Conservation (phyloP, 2,113 vertebrate species). For the Xiphorhynchus elegans region DNA sequence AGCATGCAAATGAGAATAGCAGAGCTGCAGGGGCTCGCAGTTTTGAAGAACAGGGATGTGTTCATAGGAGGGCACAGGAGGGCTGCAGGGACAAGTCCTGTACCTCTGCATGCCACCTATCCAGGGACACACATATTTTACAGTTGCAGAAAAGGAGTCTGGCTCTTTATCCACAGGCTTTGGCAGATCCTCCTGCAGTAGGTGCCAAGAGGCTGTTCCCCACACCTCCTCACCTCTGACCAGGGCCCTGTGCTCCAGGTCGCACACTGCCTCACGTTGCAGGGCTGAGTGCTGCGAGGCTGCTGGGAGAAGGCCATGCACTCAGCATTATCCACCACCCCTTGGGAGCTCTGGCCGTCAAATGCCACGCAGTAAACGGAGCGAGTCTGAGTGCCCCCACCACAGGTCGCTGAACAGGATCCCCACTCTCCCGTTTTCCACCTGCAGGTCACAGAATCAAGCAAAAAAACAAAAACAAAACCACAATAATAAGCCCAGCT, state of each 20-base stretch:
- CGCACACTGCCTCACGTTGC: conserved; percentile 83
- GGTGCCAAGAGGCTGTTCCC: not conserved
- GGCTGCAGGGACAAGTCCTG: not conserved
- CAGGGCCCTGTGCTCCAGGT: conserved; percentile 79
- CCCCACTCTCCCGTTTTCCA: conserved; percentile 90
- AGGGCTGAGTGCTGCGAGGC: conserved; percentile 83
- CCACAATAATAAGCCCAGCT: not conserved
- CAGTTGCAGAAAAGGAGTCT: not conserved
- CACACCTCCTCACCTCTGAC: conserved; percentile 79
- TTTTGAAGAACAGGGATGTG: not conserved
- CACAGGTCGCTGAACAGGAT: conserved; percentile 86
- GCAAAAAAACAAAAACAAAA: not conserved
- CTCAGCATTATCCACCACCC: conserved; percentile 74
- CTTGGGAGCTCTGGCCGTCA: conserved; percentile 72
- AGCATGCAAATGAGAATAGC: not conserved
- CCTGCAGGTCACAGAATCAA: conserved; percentile 70
- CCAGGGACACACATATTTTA: not conserved
- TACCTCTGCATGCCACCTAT: not conserved
- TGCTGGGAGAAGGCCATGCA: conserved; percentile 80
- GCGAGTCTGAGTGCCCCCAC: conserved; percentile 87
- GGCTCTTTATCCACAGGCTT: not conserved
- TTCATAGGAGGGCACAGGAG: not conserved
- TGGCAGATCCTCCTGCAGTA: not conserved
- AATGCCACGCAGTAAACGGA: conserved; percentile 84
- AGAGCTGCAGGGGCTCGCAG: not conserved